Evolutionary conservation across 1,140 invertebrate species (phyloP).

Genomic region (Coenobita brevimanus): DNA sequence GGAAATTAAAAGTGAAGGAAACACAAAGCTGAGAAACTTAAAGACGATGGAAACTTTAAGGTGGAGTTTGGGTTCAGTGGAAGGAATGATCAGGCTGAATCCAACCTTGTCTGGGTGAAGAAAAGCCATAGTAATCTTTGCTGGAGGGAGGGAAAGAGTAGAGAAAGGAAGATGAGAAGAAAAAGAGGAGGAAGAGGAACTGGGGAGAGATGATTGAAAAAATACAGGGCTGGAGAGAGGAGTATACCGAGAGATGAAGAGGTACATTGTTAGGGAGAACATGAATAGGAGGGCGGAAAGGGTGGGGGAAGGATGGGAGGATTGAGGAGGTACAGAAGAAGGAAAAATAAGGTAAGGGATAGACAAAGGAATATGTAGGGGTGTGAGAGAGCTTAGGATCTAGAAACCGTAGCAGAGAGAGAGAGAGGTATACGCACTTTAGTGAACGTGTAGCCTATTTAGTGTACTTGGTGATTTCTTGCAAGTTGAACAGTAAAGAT

Average conservation of each 20-base stretch:
- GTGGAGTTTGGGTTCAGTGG: too few relatives aligned
- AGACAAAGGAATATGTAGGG: not conserved
- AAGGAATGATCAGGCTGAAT: too few relatives aligned
- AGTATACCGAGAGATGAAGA: not conserved
- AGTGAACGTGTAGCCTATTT: too few relatives aligned
- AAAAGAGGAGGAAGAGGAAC: constrained; percentile 23
- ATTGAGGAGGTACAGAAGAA: not conserved
- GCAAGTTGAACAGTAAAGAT: too few relatives aligned
- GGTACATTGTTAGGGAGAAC: not conserved
- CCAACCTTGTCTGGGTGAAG: too few relatives aligned
- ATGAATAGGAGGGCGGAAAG: not conserved
- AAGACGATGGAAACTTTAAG: too few relatives aligned
- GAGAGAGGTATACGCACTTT: too few relatives aligned
- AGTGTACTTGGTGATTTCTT: too few relatives aligned
- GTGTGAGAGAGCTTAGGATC: not conserved
- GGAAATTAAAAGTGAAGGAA: too few relatives aligned
- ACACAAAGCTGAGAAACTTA: too few relatives aligned
- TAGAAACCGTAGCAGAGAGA: not conserved
- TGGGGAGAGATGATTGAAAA: not conserved
- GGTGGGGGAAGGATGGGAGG: not conserved
- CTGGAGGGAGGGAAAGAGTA: not conserved
- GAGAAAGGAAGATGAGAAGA: not conserved
- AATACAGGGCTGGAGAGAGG: not conserved
- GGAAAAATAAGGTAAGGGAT: not conserved
- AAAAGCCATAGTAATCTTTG: too few relatives aligned